Base-by-base conservation (phyloP, 2,113 vertebrate species). In the Erythrolamprus reginae region DNA sequence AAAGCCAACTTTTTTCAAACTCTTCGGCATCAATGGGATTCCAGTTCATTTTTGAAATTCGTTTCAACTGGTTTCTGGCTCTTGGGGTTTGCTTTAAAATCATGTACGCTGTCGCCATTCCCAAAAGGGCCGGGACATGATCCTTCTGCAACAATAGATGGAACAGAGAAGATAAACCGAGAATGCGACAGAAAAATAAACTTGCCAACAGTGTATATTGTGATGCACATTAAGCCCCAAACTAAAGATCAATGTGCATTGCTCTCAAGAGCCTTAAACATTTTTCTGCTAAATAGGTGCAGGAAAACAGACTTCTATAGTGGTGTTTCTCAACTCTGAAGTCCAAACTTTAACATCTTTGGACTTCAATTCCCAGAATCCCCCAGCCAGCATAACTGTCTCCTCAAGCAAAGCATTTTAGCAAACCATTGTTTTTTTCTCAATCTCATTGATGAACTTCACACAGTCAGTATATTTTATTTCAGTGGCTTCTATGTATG, bases 1-100 rank as follows among this genome's bases (percentile, higher is more conserved):
- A 97, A 91, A 99, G 96, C 98, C 99, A 99, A 95, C 99, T 99
- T 97, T 99, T 99, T 95, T 99, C 99, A 94, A 99, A 99, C 92
- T 99, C 99, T 50, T 99, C 99, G 2, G 98, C 98, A 92, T 99
- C 99, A 17, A 98, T 91, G 38, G 98, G 96, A 96, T 98, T 99
- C 99, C 99, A 99, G 95, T 95, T 98, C 98, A 99, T 99, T 96
- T 99, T 99, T 70, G 98, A 97, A 94, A 99, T 98, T 70, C 98
- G 97, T 93, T 99, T 99, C 89, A 99, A 97, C 91, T 99, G 98
- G 95, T 98, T 99, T 94, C 98, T 98, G 89, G 99, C 99, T 96
- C 97, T 95, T 48, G 99, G 98, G 19, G 98, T 99, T 95, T 99
- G 99, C 93, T 99, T 99, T 82, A 99, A 97, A 94, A 99, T 99